Percentiles rank a stretch among this genome's conserved stretches.
These are phyloP conservation scores for Erythrolamprus reginae DNA, from an alignment of 2,113 vertebrate genomes.

Conservation along the genomic window DNA sequence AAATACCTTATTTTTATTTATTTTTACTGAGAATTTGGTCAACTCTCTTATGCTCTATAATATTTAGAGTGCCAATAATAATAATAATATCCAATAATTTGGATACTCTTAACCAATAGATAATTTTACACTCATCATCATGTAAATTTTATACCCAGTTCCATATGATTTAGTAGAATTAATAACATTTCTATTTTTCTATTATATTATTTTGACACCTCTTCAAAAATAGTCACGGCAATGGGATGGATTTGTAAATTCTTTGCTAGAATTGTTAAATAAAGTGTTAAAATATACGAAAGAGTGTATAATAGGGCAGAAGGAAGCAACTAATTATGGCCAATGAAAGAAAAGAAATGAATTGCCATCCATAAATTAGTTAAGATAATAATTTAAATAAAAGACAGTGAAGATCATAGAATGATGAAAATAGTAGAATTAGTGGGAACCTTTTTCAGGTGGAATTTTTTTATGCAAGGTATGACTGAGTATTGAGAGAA, in stretches of 20 bases:
- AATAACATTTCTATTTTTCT: neutral
- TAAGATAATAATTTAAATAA: constrained; percentile 44
- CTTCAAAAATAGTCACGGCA: neutral
- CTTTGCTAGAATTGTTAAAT: neutral
- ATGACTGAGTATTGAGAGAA: constrained; percentile 60
- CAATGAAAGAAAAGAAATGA: constrained; percentile 11
- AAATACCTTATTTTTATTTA: neutral
- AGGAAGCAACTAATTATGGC: neutral
- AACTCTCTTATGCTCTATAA: neutral
- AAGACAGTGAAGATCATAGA: constrained; percentile 39
- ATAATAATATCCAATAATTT: neutral
- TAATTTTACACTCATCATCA: neutral
- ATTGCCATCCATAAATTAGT: constrained; percentile 22
- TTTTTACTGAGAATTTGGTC: neutral
- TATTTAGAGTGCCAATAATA: neutral
- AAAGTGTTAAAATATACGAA: constrained; percentile 21
- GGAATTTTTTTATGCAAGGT: constrained; percentile 50
- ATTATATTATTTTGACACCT: neutral
- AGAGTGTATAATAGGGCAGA: constrained; percentile 13
- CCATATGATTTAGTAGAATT: neutral
- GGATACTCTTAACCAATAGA: neutral
- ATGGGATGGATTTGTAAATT: neutral
- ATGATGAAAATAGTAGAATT: constrained; percentile 52
- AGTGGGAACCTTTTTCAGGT: constrained; percentile 50
- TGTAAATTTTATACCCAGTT: neutral